Base-by-base conservation (phyloP, 2,888 invertebrate species). In the Ophraella communa region DNA sequence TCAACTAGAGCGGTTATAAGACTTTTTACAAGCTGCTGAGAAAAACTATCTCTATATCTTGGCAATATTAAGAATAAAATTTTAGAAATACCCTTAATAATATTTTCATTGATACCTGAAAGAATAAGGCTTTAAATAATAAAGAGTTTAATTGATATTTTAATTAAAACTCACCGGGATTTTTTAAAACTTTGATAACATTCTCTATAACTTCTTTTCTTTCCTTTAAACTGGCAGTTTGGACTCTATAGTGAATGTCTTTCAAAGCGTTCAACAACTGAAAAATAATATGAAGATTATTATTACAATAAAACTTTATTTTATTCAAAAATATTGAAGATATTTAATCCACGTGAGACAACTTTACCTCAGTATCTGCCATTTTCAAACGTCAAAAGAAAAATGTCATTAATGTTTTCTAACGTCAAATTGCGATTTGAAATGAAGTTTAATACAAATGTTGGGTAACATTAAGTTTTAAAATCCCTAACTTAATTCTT, bases 21-120 rank as follows among this genome's bases (percentile, higher is more conserved):
- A 66, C 87, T 85, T 71, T 88, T 88, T 5, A 95, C 88, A 74
- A 91, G 88, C 14, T 87, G 86, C 78, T 93, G 91, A 0, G 95
- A 95, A 57, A 87, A 84, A 35, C 88, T 86, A 81, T 95, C 95
- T 74, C 90, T 86, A 78, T 95, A 96, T 72, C 92, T 87, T 65
- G 90, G 90, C 70, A 96, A 82, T 1, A 93, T 93, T 62, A 91
- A 85, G 30, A 89, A 88, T 73, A 95, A 83, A 63, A 91, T 87
- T 77, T 91, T 90, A 76, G 94, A 93, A 58, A 73, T 66, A 10
- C 70, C 73, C 64, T 68, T 71, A 11, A 71, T 65, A 44, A 73
- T 70, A 20, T 44, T 61, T 57, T 73, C 72, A 58, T 70, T 71
- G 4, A 69, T 68, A 17, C 64, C 74, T 72, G 7, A 17, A 39